Percentiles rank a stretch among this genome's conserved stretches.
Conservation (phyloP, 2,797 vertebrate species). For the Alosa sapidissima region DNA sequence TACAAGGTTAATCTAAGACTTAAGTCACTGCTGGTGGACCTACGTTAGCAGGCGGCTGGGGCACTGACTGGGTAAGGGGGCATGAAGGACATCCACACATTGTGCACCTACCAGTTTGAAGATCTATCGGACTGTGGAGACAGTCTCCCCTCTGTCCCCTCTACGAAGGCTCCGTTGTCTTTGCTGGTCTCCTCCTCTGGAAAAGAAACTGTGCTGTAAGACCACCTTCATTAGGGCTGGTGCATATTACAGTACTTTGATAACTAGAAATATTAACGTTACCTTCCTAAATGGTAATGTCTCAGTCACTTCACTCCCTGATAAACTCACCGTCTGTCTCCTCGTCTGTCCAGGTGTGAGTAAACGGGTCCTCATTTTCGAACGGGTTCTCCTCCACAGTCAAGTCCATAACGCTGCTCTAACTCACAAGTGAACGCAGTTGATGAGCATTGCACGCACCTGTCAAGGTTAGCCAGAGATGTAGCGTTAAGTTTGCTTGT, state of each 20-base stretch:
- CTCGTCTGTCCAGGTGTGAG: conserved; percentile 44
- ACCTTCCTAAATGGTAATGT: background rate
- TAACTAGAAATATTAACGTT: no score
- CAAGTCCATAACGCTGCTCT: background rate
- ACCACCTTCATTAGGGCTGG: no score
- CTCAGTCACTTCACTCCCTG: background rate
- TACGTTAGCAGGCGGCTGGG: no score
- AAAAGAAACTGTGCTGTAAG: background rate
- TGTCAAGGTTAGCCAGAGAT: background rate
- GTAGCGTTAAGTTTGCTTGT: no score
- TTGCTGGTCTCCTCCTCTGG: background rate
- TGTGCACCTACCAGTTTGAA: background rate
- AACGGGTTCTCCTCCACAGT: background rate
- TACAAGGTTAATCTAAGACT: no score
- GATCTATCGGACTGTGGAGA: background rate
- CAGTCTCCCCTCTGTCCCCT: background rate
- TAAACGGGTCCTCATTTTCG: background rate
- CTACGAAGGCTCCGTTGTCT: background rate
- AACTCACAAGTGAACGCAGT: background rate
- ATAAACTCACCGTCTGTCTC: conserved; percentile 54
- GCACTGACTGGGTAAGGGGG: no score
- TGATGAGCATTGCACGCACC: background rate
- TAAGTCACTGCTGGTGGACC: no score
- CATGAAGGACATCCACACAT: no score
- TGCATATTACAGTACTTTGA: no score